A percentile compares a stretch with the other conserved stretches of the same genome.
These are phyloP conservation scores for Euleptes europaea DNA, from an alignment of 2,113 vertebrate species.

Conservation along the genomic window DNA sequence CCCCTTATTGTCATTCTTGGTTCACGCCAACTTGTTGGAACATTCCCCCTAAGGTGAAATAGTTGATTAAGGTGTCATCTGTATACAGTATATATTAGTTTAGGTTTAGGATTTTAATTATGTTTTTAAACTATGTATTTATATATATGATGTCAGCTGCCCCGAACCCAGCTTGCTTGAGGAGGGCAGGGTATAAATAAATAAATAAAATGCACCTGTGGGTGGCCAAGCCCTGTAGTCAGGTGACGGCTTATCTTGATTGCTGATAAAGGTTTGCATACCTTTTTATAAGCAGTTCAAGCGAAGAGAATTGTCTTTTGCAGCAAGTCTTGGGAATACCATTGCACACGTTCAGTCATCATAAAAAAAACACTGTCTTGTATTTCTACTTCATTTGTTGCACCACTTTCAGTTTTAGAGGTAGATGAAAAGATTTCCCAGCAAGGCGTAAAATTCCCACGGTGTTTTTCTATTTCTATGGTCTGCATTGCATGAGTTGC, in stretches of 20 bases:
- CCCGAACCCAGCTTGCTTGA: too few relatives aligned
- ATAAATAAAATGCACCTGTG: too few relatives aligned
- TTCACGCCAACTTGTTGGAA: too few relatives aligned
- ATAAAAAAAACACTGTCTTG: constrained; percentile 20
- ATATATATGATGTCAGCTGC: too few relatives aligned
- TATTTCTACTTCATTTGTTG: not conserved
- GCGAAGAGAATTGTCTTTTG: not conserved
- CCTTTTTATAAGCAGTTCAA: constrained; percentile 8
- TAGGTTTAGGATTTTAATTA: too few relatives aligned
- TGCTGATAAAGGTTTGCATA: not conserved
- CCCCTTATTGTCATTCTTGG: too few relatives aligned
- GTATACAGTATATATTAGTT: too few relatives aligned
- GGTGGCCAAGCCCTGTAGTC: not conserved
- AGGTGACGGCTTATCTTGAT: not conserved
- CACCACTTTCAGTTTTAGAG: constrained; percentile 35
- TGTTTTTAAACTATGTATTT: too few relatives aligned
- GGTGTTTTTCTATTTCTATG: constrained; percentile 30
- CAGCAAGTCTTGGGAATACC: not conserved
- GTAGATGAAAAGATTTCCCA: constrained; percentile 29
- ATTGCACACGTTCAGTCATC: constrained; percentile 11
- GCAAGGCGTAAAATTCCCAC: constrained; percentile 2
- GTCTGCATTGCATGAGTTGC: constrained; percentile 35
- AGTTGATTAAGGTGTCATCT: too few relatives aligned
- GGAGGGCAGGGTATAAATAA: too few relatives aligned
- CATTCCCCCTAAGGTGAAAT: too few relatives aligned